Conservation (phyloP, 2,797 vertebrate genomes). For the Sciurus vulgaris region DNA sequence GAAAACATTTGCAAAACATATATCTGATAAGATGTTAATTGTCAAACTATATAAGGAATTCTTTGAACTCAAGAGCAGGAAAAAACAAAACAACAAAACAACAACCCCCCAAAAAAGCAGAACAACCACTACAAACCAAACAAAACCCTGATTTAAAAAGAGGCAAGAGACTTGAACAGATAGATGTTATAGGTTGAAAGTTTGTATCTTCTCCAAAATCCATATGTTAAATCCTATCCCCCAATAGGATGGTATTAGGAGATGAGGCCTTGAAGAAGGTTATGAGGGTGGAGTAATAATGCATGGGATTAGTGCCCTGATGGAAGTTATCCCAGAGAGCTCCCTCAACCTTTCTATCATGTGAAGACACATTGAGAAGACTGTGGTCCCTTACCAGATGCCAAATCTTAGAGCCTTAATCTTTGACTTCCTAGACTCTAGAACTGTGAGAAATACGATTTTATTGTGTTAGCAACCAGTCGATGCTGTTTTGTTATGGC, state of each 20-base stretch:
- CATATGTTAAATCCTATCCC: too few relatives aligned
- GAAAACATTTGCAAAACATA: background rate
- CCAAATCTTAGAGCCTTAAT: background rate
- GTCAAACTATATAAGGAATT: background rate
- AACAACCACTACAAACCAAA: too few relatives aligned
- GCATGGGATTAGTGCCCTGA: background rate
- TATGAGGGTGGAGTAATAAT: background rate
- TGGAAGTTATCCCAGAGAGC: too few relatives aligned
- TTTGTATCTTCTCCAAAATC: too few relatives aligned
- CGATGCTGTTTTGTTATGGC: background rate
- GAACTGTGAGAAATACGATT: background rate
- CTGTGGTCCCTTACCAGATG: too few relatives aligned
- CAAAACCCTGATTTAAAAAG: too few relatives aligned
- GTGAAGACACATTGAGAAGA: background rate
- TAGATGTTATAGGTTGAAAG: too few relatives aligned
- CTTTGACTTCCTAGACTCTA: background rate
- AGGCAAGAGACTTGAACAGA: background rate
- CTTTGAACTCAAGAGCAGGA: background rate
- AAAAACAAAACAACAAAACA: background rate
- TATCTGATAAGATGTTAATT: background rate
- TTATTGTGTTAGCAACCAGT: background rate
- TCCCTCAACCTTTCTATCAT: too few relatives aligned
- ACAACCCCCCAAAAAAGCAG: background rate
- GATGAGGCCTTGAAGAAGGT: background rate
- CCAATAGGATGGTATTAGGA: background rate